These are phyloP conservation scores for Carcina quercana DNA, from an alignment of 2,888 invertebrate species.

Conservation along the genomic window DNA sequence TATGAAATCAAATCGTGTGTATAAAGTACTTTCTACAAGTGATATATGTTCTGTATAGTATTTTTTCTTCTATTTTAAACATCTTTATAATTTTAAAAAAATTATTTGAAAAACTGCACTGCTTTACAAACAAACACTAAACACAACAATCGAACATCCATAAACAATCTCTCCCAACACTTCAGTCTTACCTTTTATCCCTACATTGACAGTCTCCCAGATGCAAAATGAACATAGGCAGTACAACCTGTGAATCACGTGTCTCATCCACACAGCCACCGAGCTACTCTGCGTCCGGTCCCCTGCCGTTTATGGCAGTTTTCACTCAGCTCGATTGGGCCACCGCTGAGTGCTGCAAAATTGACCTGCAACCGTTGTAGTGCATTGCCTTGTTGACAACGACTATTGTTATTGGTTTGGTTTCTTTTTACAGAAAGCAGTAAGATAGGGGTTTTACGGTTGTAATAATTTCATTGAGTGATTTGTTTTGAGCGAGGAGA, in stretches of 20 bases:
- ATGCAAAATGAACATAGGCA: constrained; percentile 14
- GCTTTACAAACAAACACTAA: no score
- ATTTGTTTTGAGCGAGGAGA: no score
- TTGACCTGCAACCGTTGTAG: constrained; percentile 38
- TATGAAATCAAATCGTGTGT: no score
- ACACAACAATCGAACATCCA: no score
- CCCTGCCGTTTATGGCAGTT: constrained; percentile 61
- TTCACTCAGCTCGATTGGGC: constrained; percentile 69
- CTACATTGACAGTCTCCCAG: constrained; percentile 31
- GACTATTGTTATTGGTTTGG: constrained; percentile 3
- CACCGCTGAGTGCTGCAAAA: constrained; percentile 33
- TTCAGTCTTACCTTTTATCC: no score
- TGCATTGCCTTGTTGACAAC: constrained; percentile 49
- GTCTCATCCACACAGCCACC: constrained; percentile 27
- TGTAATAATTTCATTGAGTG: no score
- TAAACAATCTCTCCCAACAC: no score
- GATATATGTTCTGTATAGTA: constrained; percentile 32
- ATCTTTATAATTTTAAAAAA: background rate
- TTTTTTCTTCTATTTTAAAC: constrained; percentile 7
- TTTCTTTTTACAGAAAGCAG: no score
- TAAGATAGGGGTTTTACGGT: background rate
- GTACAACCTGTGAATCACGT: constrained; percentile 12
- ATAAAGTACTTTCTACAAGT: no score
- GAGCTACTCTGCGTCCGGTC: constrained; percentile 33
- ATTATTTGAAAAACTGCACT: no score